phyloP scores from a whole-genome alignment of 2,113 vertebrate genomes.

The Psittacula cyanocephala region DNA sequence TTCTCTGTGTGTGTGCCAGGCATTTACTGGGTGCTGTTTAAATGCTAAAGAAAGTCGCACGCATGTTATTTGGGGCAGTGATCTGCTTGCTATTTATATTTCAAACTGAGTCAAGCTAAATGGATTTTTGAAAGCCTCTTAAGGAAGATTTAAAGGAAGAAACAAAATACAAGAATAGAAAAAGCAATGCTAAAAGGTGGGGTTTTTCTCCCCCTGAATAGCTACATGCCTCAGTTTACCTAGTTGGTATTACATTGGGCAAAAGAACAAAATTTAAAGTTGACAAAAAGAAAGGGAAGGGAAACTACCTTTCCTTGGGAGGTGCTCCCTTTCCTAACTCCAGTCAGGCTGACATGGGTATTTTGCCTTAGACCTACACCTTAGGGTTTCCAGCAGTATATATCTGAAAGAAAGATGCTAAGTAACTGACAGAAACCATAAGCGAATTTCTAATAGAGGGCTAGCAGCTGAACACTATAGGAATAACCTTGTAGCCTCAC shows the following conservation, averaged over 20 bases:
- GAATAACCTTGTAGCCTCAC: not conserved
- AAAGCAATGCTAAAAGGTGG: not conserved
- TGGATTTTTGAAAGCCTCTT: slow-evolving; percentile 65
- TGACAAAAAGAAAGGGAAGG: not conserved
- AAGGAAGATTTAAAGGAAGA: slow-evolving; percentile 38
- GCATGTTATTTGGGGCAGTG: slow-evolving; percentile 28
- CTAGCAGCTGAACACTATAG: not conserved
- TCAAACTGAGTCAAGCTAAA: slow-evolving; percentile 38
- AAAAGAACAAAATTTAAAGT: not conserved
- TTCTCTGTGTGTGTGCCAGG: not conserved
- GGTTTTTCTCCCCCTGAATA: not conserved
- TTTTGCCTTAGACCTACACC: not conserved
- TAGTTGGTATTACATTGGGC: not conserved
- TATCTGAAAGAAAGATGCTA: not conserved
- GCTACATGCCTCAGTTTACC: not conserved
- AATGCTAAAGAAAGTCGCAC: not conserved
- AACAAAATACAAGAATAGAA: not conserved
- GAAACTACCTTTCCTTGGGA: not conserved
- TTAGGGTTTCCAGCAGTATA: not conserved
- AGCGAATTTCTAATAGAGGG: not conserved
- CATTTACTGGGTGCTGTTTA: not conserved
- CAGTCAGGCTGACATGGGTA: not conserved
- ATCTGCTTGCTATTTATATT: slow-evolving; percentile 62
- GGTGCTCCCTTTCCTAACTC: not conserved
- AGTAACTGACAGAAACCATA: not conserved